Evolutionary conservation across 1,140 invertebrate species (phyloP).

Genomic region (Neotoxoptera formosana): DNA sequence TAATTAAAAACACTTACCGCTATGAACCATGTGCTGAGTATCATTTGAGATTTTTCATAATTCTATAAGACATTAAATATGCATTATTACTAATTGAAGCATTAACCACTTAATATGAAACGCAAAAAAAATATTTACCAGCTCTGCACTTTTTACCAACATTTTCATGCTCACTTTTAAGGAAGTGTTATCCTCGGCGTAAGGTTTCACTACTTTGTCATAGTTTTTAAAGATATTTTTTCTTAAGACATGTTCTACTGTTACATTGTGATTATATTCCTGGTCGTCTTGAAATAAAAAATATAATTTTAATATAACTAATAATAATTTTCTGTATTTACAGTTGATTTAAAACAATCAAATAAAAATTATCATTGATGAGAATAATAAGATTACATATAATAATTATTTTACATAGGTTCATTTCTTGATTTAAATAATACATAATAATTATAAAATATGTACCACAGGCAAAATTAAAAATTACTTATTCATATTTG

Average conservation of each 20-base stretch:
- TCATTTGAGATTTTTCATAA: constrained; percentile 53
- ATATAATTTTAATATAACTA: not conserved
- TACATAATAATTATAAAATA: too few species aligned
- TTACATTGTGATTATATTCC: not conserved
- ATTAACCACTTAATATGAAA: not conserved
- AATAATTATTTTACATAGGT: too few species aligned
- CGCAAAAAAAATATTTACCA: constrained; percentile 32
- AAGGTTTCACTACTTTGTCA: constrained; percentile 34
- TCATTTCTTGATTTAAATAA: too few species aligned
- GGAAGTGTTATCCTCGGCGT: not conserved
- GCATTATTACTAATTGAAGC: not conserved
- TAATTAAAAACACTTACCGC: constrained; percentile 36
- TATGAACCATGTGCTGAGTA: constrained; percentile 40
- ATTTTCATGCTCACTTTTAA: not conserved
- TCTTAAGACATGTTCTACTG: not conserved
- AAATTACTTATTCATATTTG: too few species aligned
- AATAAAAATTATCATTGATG: too few species aligned
- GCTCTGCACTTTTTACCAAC: constrained; percentile 11
- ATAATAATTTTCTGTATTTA: too few species aligned
- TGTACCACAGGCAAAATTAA: too few species aligned
- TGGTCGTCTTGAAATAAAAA: not conserved
- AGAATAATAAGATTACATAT: too few species aligned
- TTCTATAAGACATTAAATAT: constrained; percentile 34
- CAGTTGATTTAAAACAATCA: too few species aligned
- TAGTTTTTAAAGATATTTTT: constrained; percentile 25